These are phyloP conservation scores for Chromoteleia sp. DNA, from an alignment of 2,888 invertebrate species.

Conservation along the genomic window DNA sequence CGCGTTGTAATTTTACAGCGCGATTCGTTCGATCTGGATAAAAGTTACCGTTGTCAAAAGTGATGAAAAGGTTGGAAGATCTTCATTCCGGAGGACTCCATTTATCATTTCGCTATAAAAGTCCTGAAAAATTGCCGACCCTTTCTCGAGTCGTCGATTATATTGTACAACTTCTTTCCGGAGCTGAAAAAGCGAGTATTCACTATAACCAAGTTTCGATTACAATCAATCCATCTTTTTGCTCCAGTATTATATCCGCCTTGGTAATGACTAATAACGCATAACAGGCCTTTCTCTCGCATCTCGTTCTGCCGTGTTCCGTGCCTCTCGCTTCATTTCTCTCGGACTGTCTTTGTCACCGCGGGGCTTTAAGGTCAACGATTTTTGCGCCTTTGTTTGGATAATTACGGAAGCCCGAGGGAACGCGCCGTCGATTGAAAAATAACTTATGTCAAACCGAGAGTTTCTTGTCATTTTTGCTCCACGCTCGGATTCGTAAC, in stretches of 20 bases:
- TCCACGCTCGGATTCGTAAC: slow-evolving; percentile 12
- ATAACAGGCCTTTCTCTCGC: slow-evolving; percentile 33
- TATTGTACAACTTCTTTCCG: background rate
- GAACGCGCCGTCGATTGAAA: slow-evolving; percentile 24
- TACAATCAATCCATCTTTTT: slow-evolving; percentile 41
- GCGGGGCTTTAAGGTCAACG: slow-evolving; percentile 46
- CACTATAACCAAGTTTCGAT: slow-evolving; percentile 28
- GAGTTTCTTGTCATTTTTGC: slow-evolving; percentile 18
- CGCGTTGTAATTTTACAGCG: no score
- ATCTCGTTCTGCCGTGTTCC: background rate
- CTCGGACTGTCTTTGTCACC: slow-evolving; percentile 15
- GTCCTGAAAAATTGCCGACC: background rate
- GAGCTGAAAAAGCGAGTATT: background rate
- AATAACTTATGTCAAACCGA: slow-evolving; percentile 29
- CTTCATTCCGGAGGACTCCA: no score
- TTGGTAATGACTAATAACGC: slow-evolving; percentile 49
- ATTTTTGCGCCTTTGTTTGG: slow-evolving; percentile 52
- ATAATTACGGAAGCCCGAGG: slow-evolving; percentile 49
- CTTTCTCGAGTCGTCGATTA: background rate
- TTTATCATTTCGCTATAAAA: background rate
- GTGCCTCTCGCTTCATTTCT: slow-evolving; percentile 43
- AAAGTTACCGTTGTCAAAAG: no score
- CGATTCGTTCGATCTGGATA: no score
- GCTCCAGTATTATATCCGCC: slow-evolving; percentile 36
- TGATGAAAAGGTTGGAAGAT: no score